These are phyloP conservation scores for Eclectus roratus DNA, from an alignment of 2,113 vertebrate genomes.

Conservation along the genomic window DNA sequence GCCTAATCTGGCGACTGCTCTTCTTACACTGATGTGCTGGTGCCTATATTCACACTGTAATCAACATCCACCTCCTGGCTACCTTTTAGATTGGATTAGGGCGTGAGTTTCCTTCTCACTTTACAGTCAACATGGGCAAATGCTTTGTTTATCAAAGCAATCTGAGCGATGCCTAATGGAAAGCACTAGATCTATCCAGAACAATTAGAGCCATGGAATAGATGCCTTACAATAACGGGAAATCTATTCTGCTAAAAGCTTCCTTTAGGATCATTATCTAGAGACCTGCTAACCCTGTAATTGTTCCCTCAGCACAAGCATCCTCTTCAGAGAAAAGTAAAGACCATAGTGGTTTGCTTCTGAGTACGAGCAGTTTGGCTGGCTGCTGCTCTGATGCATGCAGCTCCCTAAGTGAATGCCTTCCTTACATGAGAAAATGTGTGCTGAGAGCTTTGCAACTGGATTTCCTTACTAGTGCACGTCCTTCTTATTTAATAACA, in stretches of 20 bases:
- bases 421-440: not conserved
- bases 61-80: constrained; percentile 24
- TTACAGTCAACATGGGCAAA: constrained; percentile 34
- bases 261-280: constrained; percentile 5
- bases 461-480: not conserved
- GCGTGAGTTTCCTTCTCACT: constrained; percentile 47
- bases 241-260: constrained; percentile 46
- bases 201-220: not conserved
- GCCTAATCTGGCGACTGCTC: accelerated
- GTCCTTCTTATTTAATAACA: not conserved
- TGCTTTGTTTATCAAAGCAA: constrained; percentile 23
- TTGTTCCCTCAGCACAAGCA: not conserved
- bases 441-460: accelerated
- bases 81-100: constrained; percentile 32
- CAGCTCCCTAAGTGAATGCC: not conserved
- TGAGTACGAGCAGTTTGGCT: accelerated
- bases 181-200: not conserved
- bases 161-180: not conserved
- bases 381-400: not conserved
- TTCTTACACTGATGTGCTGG: not conserved
- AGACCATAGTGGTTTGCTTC: not conserved
- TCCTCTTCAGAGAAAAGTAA: not conserved
- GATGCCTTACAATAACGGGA: not conserved
- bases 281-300: not conserved
- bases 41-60: not conserved